Evolutionary conservation across 2,888 invertebrate genomes (phyloP), one percentile per base, ranked within the genome.

Genomic region (Meteorus colon): DNA sequence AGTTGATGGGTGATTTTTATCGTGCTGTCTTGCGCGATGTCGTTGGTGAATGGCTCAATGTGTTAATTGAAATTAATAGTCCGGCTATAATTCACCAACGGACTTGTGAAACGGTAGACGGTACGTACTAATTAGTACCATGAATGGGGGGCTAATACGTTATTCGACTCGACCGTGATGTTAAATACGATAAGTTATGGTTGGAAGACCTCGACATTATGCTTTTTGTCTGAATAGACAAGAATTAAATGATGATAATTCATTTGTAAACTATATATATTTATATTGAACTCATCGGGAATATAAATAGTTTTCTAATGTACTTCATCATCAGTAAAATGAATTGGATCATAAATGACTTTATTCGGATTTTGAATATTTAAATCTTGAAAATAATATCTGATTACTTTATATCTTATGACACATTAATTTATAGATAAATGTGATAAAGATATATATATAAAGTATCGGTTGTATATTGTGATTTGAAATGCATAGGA

Each of bases 401-500:
- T 45, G 4, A 48, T 48, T n/a, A n/a, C 16, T 55, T n/a, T 24
- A n/a, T 10, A 55, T 19, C n/a, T 19, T 8, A 19, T 24, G 19
- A 3, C 55, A 19, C 19, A 55, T 3, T 6, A 6, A 55, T 55
- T 55, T 55, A 19, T 55, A 4, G 1, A 55, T 55, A 24, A 55
- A 19, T 55, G n/a, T 62, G 14, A 62, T 29, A 16, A 31, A 2
- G 3, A 31, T 29, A 62, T 62, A 31, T 62, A 31, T 41, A 12
- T 55, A 63, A 68, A 34, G 66, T 69, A 68, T 37, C 37, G 73
- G 73, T 27, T 73, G 77, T 41, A 12, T 4, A 41, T 71, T 66
- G 75, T 83, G 84, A 86, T 87, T 87, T 85, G 84, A 86, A 87
- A 87, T 87, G 87, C 87, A 87, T 87, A 86, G 88, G 84, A 78